Percentiles rank a stretch among this genome's conserved stretches.
phyloP scores from a whole-genome alignment of 1,140 invertebrate species.

The Linepithema humile region DNA sequence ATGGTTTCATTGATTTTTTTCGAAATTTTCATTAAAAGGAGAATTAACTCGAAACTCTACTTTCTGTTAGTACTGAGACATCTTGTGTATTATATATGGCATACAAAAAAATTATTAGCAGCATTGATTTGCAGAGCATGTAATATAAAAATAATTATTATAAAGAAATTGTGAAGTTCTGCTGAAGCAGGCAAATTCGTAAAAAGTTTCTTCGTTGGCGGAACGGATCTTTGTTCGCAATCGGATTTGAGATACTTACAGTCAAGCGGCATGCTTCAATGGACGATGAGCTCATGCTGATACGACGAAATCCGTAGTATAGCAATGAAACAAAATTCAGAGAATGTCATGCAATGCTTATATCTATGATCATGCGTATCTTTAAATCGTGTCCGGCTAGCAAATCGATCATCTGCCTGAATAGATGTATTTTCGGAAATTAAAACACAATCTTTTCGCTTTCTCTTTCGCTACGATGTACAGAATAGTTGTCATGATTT shows the following conservation, averaged over 20 bases:
- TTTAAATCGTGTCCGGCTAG: not conserved
- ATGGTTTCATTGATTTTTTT: too few species aligned
- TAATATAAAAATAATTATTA: not conserved
- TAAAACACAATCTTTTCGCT: not conserved
- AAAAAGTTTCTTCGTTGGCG: not conserved
- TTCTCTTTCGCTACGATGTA: not conserved
- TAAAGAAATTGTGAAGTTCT: not conserved
- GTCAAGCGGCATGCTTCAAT: constrained; percentile 75
- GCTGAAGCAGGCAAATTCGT: not conserved
- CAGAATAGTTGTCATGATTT: not conserved
- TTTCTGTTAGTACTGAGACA: too few species aligned
- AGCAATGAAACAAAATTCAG: constrained; percentile 67
- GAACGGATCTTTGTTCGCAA: constrained; percentile 67
- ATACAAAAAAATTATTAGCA: not conserved
- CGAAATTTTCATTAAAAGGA: too few species aligned
- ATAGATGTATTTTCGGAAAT: not conserved
- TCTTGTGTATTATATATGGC: too few species aligned
- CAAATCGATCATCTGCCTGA: not conserved
- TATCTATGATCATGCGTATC: not conserved
- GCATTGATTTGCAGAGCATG: not conserved
- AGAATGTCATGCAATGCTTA: constrained; percentile 63
- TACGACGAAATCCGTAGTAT: constrained; percentile 69
- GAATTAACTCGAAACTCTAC: too few species aligned
- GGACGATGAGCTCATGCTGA: constrained; percentile 82
- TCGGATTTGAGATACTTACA: constrained; percentile 56